Conservation (phyloP, 2,888 invertebrate genomes). For the Chrysina gloriosa region DNA sequence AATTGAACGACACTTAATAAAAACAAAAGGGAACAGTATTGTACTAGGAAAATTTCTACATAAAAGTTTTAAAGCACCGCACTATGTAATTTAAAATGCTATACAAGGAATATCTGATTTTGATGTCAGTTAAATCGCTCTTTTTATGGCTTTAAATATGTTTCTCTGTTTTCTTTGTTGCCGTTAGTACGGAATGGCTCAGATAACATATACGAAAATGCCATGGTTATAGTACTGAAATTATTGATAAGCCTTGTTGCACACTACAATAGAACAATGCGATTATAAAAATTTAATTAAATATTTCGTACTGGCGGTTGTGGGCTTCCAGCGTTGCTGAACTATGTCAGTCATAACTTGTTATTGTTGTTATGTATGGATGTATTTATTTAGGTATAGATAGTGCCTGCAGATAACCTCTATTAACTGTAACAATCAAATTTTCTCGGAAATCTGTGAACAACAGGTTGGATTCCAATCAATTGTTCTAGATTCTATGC, state of each 20-base stretch:
- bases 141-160: too few relatives aligned
- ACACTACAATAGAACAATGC: constrained; percentile 3
- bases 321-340: constrained; percentile 16
- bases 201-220: too few relatives aligned
- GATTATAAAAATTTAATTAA: constrained; percentile 33
- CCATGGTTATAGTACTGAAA: background rate
- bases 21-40: too few relatives aligned
- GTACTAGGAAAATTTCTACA: too few relatives aligned
- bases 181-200: too few relatives aligned
- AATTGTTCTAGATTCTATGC: background rate
- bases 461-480: too few relatives aligned
- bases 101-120: too few relatives aligned
- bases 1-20: too few relatives aligned
- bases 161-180: too few relatives aligned
- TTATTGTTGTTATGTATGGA: background rate
- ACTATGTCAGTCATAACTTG: constrained; percentile 29
- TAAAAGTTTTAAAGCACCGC: too few relatives aligned
- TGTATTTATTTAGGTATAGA: background rate
- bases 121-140: too few relatives aligned
- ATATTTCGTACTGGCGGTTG: constrained; percentile 20
- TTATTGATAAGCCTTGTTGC: constrained; percentile 2
- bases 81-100: too few relatives aligned
- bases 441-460: background rate
- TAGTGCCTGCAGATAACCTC: constrained; percentile 7
- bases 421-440: constrained; percentile 5